Percentiles rank a stretch among this genome's conserved stretches.
phyloP scores from a whole-genome alignment of 2,113 vertebrate species.

The Rhinopithecus roxellana region DNA sequence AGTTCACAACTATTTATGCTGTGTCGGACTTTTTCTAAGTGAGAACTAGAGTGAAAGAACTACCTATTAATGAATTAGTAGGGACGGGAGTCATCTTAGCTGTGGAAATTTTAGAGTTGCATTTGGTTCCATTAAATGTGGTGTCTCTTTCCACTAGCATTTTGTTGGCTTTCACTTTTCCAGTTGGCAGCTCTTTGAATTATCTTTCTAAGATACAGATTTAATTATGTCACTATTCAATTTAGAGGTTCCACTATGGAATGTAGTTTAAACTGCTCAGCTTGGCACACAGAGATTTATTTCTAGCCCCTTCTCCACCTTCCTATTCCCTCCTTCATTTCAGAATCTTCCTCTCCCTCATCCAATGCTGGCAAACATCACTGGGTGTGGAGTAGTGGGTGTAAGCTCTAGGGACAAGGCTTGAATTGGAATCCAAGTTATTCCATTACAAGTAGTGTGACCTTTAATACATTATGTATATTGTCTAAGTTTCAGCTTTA shows the following conservation, averaged over 20 bases:
- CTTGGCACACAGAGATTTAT: neutral
- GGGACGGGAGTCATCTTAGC: neutral
- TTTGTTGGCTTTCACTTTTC: neutral
- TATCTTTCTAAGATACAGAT: neutral
- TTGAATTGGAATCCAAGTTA: neutral
- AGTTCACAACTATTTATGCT: conserved; percentile 31
- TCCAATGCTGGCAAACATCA: neutral
- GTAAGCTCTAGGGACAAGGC: neutral
- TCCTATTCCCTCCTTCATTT: neutral
- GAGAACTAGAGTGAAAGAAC: neutral
- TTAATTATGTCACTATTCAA: neutral
- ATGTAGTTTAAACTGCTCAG: neutral
- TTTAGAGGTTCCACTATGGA: neutral
- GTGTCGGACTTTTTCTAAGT: neutral
- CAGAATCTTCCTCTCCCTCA: neutral
- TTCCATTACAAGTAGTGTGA: neutral
- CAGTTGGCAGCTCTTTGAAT: conserved; percentile 27
- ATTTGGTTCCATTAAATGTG: neutral
- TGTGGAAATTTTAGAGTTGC: neutral
- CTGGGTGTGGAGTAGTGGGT: neutral
- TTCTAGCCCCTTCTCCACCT: neutral
- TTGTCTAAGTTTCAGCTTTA: neutral
- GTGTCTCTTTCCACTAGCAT: neutral
- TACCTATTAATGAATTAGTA: neutral
- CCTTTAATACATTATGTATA: neutral